Evolutionary conservation across 1,140 invertebrate species (phyloP).

Genomic region (Tetragnatha versicolor): DNA sequence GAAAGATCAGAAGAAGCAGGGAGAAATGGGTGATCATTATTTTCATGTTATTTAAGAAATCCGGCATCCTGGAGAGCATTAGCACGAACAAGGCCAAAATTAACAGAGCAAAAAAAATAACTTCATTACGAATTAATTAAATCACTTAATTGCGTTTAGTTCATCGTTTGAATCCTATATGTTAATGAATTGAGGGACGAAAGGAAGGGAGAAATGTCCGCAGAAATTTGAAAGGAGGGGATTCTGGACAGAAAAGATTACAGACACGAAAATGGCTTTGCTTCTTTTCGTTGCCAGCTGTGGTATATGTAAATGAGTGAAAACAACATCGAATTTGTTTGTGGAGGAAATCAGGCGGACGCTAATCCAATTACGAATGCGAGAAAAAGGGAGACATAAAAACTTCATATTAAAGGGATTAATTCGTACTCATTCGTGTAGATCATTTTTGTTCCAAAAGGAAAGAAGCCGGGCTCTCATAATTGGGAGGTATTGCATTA

Average conservation of each 20-base stretch:
- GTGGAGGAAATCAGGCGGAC: conserved; percentile 2
- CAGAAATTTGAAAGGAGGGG: not conserved
- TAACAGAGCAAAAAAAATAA: not conserved
- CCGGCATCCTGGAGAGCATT: too few species aligned
- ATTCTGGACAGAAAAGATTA: conserved; percentile 15
- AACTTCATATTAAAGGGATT: conserved; percentile 15
- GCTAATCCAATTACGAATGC: conserved; percentile 17
- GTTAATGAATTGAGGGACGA: conserved; percentile 22
- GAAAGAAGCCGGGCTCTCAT: too few species aligned
- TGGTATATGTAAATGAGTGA: conserved; percentile 19
- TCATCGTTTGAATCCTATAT: conserved; percentile 1
- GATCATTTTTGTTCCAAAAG: too few species aligned
- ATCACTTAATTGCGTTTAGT: conserved; percentile 32
- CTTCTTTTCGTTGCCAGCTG: conserved; percentile 11
- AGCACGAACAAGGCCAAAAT: not conserved
- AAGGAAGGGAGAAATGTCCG: not conserved
- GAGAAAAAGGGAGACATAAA: conserved; percentile 9
- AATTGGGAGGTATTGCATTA: conserved; percentile 15
- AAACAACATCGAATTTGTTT: conserved; percentile 17
- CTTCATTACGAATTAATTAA: conserved; percentile 22
- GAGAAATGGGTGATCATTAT: too few species aligned
- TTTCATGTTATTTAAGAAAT: too few species aligned
- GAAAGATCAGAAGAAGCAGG: too few species aligned
- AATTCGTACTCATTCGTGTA: too few species aligned
- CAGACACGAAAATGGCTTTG: conserved; percentile 5